phyloP scores from a whole-genome alignment of 2,113 vertebrate genomes.

The Anser brachyrhynchus region DNA sequence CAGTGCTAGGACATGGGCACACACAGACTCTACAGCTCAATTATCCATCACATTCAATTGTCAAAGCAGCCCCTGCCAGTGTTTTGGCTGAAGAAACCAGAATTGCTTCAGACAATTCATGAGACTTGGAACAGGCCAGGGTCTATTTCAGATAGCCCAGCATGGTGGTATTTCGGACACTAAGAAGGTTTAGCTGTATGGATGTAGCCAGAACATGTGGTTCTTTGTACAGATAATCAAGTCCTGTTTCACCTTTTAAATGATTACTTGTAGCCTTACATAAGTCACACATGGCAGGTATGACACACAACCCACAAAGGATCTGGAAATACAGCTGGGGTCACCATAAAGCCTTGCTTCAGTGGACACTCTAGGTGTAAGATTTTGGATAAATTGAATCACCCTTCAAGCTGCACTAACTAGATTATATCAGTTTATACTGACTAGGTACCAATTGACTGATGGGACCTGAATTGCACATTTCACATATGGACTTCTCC shows the following conservation, averaged over 20 bases:
- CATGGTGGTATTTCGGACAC: not conserved
- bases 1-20: not conserved
- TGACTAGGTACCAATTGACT: not conserved
- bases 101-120: not conserved
- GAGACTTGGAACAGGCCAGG: not conserved
- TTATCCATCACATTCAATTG: not conserved
- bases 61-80: not conserved
- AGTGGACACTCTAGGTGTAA: not conserved
- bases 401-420: not conserved
- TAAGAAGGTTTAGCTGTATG: not conserved
- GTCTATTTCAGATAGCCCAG: not conserved
- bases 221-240: not conserved
- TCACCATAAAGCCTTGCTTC: not conserved
- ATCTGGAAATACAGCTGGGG: not conserved
- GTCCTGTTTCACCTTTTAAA: not conserved
- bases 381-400: not conserved
- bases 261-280: not conserved
- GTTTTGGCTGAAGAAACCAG: not conserved
- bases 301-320: not conserved
- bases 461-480: not conserved
- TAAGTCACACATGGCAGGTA: not conserved
- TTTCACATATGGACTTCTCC: not conserved
- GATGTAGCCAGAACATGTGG: not conserved
- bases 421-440: not conserved
- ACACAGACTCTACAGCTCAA: not conserved